Evolutionary conservation across 2,797 vertebrate genomes (phyloP).

Genomic region (Galago senegalensis): DNA sequence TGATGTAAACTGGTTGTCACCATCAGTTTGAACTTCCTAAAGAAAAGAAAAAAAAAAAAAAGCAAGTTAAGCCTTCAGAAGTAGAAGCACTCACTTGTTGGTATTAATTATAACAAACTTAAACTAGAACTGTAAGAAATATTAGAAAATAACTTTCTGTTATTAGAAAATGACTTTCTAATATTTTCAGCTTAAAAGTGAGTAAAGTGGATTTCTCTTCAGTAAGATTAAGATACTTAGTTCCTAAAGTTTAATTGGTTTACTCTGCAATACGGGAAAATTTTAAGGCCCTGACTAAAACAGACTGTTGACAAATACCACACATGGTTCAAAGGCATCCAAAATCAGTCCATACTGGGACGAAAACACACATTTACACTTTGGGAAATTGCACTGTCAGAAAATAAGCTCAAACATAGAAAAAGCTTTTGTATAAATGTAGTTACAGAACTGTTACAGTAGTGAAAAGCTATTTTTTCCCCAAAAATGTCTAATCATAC

Average conservation of each 20-base stretch:
- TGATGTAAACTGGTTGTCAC: conserved; percentile 58
- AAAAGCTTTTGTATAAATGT: conserved; percentile 52
- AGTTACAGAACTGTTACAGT: conserved; percentile 17
- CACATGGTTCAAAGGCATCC: conserved; percentile 46
- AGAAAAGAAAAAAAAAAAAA: conserved; percentile 59
- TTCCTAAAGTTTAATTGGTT: conserved; percentile 63
- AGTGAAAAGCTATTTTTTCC: conserved; percentile 32
- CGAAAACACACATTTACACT: conserved; percentile 62
- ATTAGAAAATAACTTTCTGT: neutral
- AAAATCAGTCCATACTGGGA: conserved; percentile 43
- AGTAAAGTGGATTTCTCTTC: conserved; percentile 35
- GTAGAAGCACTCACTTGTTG: neutral
- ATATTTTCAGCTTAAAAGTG: neutral
- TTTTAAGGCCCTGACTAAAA: conserved; percentile 58
- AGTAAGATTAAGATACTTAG: conserved; percentile 19
- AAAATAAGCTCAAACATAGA: conserved; percentile 56
- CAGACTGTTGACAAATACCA: conserved; percentile 38
- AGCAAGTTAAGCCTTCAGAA: conserved; percentile 49
- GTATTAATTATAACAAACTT: conserved; percentile 53
- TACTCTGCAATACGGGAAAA: conserved; percentile 1
- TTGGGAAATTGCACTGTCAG: conserved; percentile 58
- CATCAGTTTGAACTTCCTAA: conserved; percentile 82
- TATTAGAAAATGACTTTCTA: neutral
- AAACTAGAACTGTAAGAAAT: conserved; percentile 21
- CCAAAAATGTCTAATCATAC: neutral